A percentile compares a stretch with the other conserved stretches of the same genome.
These are phyloP conservation scores for Lamproptera curius DNA, from an alignment of 2,888 invertebrate species.

Conservation along the genomic window DNA sequence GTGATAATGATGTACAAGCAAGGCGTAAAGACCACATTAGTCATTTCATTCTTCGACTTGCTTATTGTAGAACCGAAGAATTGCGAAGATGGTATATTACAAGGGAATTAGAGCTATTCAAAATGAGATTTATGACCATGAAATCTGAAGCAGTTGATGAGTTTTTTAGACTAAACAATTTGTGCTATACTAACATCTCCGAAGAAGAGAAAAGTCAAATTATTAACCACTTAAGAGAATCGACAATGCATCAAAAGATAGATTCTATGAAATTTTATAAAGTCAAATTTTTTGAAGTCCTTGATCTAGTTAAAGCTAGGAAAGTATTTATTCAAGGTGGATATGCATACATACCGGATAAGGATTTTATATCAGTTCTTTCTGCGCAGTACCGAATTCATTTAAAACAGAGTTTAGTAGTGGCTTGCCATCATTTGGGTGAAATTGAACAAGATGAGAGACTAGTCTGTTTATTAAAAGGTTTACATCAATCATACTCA, in stretches of 20 bases:
- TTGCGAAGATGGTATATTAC: slow-evolving; percentile 91
- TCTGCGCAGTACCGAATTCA: slow-evolving; percentile 85
- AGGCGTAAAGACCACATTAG: slow-evolving; percentile 91
- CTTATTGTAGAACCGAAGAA: slow-evolving; percentile 93
- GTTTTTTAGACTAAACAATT: slow-evolving; percentile 82
- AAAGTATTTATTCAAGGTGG: slow-evolving; percentile 89
- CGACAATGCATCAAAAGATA: slow-evolving; percentile 77
- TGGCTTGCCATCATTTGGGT: slow-evolving; percentile 83
- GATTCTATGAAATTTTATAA: slow-evolving; percentile 85
- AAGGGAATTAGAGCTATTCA: slow-evolving; percentile 94
- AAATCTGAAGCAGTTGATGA: slow-evolving; percentile 79
- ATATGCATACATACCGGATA: slow-evolving; percentile 91
- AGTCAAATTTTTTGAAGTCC: slow-evolving; percentile 91
- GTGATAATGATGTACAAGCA: slow-evolving; percentile 81
- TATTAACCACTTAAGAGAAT: slow-evolving; percentile 79
- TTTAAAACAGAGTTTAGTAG: slow-evolving; percentile 83
- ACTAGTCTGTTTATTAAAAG: slow-evolving; percentile 83
- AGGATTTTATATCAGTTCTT: slow-evolving; percentile 91
- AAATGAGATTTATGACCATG: slow-evolving; percentile 84
- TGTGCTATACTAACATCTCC: slow-evolving; percentile 82
- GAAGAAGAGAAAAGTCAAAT: slow-evolving; percentile 82
- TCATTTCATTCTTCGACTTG: slow-evolving; percentile 94
- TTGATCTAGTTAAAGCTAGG: slow-evolving; percentile 88
- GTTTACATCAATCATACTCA: slow-evolving; percentile 89
- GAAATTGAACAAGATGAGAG: slow-evolving; percentile 92